Base-by-base conservation (phyloP, 2,113 vertebrate species). In the Phaethon lepturus region DNA sequence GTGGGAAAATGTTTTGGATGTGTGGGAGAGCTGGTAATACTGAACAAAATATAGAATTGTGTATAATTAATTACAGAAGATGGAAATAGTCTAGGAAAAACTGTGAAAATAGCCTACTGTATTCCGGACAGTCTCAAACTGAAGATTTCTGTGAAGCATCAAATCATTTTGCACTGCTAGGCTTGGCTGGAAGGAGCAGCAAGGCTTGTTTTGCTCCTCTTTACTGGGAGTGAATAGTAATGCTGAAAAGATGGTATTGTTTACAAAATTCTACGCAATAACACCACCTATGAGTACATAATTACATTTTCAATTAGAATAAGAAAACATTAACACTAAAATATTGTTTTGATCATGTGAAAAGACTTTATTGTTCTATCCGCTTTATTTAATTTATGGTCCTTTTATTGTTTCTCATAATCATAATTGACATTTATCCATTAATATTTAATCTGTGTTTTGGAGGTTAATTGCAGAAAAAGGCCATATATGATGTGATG, bases 401-500 rank as follows among this genome's bases (percentile, higher is more conserved):
- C 80, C 80, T 96, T 94, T 98, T 97, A 93, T 79, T 78, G 60
- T 97, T 98, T 96, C 90, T 97, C 47, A 94, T 96, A 97, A 96
- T 93, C 67, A 20, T 97, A 93, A 96, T 76, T 97, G 95, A 83
- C 89, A 76, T 68, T 94, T 88, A 67, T 28, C 45, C 79, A 96
- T 98, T 96, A 98, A 98, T 97, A 95, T 97, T 98, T 98, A 97
- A 98, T 98, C 97, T 75, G 52, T 95, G 90, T 92, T 98, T 97
- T 96, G 86, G 85, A 97, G 78, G 88, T 94, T 97, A 97, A 96
- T 98, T 97, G 95, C 93, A 95, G 94, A 93, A 96, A 88, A 88
- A 78, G 60, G 52, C 95, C 80, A 7, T 93, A 45, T 96, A 80
- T 93, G 95, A 97, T 96, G 56, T 93, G 56, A 81, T 96, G 59